phyloP scores from a whole-genome alignment of 2,888 invertebrate species.

The Liopterus haemorrhoidalis region DNA sequence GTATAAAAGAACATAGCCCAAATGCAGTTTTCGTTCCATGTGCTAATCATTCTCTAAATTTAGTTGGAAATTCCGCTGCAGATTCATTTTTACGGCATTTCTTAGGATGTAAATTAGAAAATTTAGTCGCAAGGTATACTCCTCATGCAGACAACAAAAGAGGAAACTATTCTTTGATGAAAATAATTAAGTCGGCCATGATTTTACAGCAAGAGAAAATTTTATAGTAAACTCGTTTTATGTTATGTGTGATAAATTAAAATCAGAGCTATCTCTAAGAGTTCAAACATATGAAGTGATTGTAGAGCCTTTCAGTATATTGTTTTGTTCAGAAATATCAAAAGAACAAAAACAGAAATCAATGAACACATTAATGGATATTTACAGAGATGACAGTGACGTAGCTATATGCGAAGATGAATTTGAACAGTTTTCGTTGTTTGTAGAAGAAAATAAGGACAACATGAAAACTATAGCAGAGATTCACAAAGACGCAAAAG shows the following conservation, averaged over 20 bases:
- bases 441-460: conserved; percentile 2
- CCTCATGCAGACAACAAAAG: conserved; percentile 2
- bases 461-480: conserved; percentile 5
- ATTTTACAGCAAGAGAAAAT: conserved; percentile 2
- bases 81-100: no score
- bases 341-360: conserved; percentile 5
- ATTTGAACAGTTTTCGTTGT: conserved; percentile 2
- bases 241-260: conserved; percentile 1
- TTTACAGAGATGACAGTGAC: conserved; percentile 4
- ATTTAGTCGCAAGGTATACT: no score
- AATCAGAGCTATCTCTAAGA: conserved; percentile 1
- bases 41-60: conserved; percentile 5
- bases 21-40: conserved; percentile 4
- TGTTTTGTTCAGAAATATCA: conserved; percentile 1
- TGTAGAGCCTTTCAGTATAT: conserved; percentile 4
- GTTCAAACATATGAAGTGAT: conserved; percentile 2
- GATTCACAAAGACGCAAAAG: not conserved
- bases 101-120: no score
- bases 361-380: not conserved
- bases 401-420: conserved; percentile 1
- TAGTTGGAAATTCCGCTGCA: conserved; percentile 5
- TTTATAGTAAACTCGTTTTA: conserved; percentile 5
- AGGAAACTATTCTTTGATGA: conserved; percentile 2
- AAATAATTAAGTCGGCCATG: conserved; percentile 2
- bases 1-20: conserved; percentile 6